Base-by-base conservation (phyloP, 2,888 invertebrate genomes). In the Trichogramma dendrolimi region DNA sequence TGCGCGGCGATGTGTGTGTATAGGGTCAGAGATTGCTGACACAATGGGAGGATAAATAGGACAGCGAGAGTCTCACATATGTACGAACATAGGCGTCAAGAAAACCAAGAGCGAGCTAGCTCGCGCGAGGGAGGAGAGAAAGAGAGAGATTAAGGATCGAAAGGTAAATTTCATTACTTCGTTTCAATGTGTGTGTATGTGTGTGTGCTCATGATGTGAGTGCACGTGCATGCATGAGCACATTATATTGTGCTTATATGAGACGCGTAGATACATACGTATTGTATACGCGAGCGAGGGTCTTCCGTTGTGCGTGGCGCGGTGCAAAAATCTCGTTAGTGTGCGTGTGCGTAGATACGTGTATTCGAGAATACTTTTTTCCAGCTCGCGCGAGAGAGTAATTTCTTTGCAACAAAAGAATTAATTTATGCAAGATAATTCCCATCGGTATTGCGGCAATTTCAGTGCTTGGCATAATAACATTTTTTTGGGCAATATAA, bases 11-110 rank as follows among this genome's bases (percentile, higher is more conserved):
- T 27, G 27, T 27, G 27, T 27, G 27, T 27, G 27, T 27, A 27
- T 27, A 27, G 27, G 27, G 40, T 11, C 40, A 39, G 47, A 41
- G 58, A 61, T 58, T 52, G 58, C 58, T 43, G 53, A 56, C 55
- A 64, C 64, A 64, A 64, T 64, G 61, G 64, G 50, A 49, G 53
- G 58, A 58, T 52, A 64, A 64, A 58, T 61, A 61, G 64, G 61
- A 61, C 64, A 48, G 39, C 43, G 6, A 4, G 43, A 53, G 52
- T 64, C 61, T 55, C 64, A 64, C 64, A 27, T 27, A 27, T 27
- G 3, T 27, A 27, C 27, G 27, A 27, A 27, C 27, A 27, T 27
- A 64, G 59, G 55, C 61, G 14, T 53, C 55, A 42, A 51, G 6
- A 44, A 58, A 42, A 11, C 41, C 60, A 40, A 50, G 55, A 61